Evolutionary conservation across 2,797 vertebrate genomes (phyloP).

Genomic region (Anguilla pacifica): DNA sequence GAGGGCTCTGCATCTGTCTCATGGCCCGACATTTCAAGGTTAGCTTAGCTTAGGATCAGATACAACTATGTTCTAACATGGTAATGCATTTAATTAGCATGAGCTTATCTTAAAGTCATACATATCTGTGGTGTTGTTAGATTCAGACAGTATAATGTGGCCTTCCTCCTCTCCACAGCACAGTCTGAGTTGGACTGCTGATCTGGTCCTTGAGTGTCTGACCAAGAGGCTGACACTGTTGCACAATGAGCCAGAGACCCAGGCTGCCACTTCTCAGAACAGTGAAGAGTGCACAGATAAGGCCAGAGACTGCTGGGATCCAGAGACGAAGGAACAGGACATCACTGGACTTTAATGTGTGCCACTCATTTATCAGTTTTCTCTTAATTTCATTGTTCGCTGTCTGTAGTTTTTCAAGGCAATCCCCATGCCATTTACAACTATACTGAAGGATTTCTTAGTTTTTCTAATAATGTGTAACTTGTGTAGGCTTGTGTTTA

Average conservation of each 20-base stretch:
- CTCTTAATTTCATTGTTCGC: too few species aligned
- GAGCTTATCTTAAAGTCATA: background rate
- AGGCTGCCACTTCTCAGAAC: slow-evolving; percentile 40
- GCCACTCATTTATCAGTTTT: background rate
- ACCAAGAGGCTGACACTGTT: slow-evolving; percentile 54
- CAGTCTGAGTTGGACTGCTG: slow-evolving; percentile 67
- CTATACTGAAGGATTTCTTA: too few species aligned
- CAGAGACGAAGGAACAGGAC: background rate
- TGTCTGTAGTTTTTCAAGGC: background rate
- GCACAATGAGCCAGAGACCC: slow-evolving; percentile 39
- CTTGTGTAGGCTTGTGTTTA: too few species aligned
- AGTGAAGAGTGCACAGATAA: slow-evolving; percentile 31
- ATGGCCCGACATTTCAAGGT: background rate
- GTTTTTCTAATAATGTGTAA: too few species aligned
- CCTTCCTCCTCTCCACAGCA: slow-evolving; percentile 60
- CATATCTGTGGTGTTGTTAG: background rate
- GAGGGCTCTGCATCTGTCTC: background rate
- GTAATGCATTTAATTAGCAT: background rate
- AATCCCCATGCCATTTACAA: background rate
- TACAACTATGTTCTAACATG: background rate
- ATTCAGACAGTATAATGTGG: background rate
- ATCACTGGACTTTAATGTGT: background rate
- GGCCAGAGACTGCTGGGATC: slow-evolving; percentile 28
- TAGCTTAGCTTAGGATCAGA: background rate
- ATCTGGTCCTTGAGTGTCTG: slow-evolving; percentile 69